Evolutionary conservation across 2,113 vertebrate species (phyloP), one percentile per base, ranked within the genome.

Genomic region (Myocastor coypus): DNA sequence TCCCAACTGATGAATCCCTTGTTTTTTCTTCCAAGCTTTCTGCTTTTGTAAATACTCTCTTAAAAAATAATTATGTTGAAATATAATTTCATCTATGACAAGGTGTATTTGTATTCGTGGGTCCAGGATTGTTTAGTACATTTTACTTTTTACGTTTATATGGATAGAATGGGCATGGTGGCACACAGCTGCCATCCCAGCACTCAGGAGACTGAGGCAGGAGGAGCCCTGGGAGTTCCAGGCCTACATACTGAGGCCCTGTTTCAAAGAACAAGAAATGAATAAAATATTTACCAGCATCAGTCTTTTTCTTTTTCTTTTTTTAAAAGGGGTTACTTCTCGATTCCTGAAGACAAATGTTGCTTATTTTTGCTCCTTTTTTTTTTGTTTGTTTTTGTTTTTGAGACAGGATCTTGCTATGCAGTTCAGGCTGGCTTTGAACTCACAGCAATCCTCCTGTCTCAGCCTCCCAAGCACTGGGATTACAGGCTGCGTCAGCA

Each of bases 31-130:
- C 40, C 28, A 8, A 85, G 42, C 37, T 22, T 75, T 92, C 82
- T 95, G 6, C n/a, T 93, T 52, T 77, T 87, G 73, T 2, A 90
- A 83, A 71, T 63, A 78, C 91, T 34, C 17, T 68, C 46, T 9
- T 71, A 46, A 83, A 87, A 40, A 93, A 50, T 63, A 93, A 77
- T n/a, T 16, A 69, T 63, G 69, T 64, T 50, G 20, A 95, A 78
- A 34, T 34, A 81, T 81, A 5, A 81, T 92, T 52, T 86, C 46
- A 78, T 17, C 55, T 34, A 83, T 46, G 13, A 78, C 40, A 94
- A 61, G 22, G n/a, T 83, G 1, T 46, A 50, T 78, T 63, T 83
- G 17, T 40, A 57, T 55, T 92, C 61, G 5, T 50, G 42, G 13
- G 52, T 20, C 57, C 40, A 69, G 34, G 61, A 52, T 40, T 84